Evolutionary conservation across 1,140 invertebrate species (phyloP).

Genomic region (Hestina assimilis): DNA sequence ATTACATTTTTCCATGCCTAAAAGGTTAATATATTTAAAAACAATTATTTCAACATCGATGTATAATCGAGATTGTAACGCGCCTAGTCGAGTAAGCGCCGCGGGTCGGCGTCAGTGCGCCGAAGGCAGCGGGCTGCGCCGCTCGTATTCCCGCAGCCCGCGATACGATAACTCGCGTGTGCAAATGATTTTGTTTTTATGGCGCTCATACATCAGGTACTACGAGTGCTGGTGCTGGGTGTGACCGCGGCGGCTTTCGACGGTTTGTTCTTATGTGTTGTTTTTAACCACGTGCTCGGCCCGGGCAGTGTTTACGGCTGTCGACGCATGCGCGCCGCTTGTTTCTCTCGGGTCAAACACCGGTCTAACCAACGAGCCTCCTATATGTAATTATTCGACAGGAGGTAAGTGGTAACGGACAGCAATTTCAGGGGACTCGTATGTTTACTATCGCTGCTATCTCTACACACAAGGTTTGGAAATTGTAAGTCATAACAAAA

Average conservation of each 20-base stretch:
- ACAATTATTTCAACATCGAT: conserved; percentile 11
- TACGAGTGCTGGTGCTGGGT: conserved; percentile 70
- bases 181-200: conserved; percentile 76
- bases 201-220: conserved; percentile 65
- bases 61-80: background rate
- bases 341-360: conserved; percentile 68
- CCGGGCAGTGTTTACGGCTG: conserved; percentile 64
- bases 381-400: conserved; percentile 49
- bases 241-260: conserved; percentile 68
- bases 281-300: conserved; percentile 55
- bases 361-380: conserved; percentile 63
- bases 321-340: conserved; percentile 63
- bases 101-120: conserved; percentile 53
- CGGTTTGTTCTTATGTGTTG: conserved; percentile 58
- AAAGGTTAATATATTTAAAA: too few species aligned
- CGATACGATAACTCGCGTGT: conserved; percentile 57
- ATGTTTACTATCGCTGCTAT: background rate
- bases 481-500: conserved; percentile 19
- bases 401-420: conserved; percentile 18
- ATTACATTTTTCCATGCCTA: too few species aligned
- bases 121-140: conserved; percentile 70
- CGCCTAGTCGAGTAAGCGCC: conserved; percentile 6
- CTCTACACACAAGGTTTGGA: too few species aligned
- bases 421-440: background rate
- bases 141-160: conserved; percentile 65